Percentiles rank a stretch among this genome's conserved stretches.
Evolutionary conservation across 2,797 vertebrate genomes (phyloP).

Genomic region (Pangasius larnaudii): DNA sequence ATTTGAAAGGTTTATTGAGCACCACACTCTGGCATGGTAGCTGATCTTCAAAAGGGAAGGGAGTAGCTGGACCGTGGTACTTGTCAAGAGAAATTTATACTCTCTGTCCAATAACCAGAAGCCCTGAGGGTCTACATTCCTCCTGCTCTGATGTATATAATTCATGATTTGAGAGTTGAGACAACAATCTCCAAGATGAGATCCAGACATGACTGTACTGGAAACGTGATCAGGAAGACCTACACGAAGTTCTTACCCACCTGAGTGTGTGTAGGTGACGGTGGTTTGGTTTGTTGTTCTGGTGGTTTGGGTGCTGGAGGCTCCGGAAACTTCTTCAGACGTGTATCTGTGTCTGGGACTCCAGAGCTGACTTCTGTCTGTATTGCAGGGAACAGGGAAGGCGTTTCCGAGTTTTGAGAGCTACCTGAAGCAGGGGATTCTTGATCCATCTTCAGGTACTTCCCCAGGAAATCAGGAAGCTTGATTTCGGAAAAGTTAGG

Average conservation of each 20-base stretch:
- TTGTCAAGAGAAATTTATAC: background rate
- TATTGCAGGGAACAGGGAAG: slow-evolving; percentile 49
- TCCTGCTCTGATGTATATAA: slow-evolving; percentile 26
- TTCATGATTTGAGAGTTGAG: slow-evolving; percentile 15
- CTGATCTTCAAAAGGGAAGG: background rate
- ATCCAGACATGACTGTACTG: background rate
- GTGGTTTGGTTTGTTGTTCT: slow-evolving; percentile 57
- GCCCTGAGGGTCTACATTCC: slow-evolving; percentile 42
- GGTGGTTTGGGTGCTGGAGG: slow-evolving; percentile 61
- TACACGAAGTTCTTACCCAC: slow-evolving; percentile 70
- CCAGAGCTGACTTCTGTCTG: slow-evolving; percentile 49
- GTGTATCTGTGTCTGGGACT: slow-evolving; percentile 59
- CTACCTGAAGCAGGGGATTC: slow-evolving; percentile 54
- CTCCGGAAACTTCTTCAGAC: slow-evolving; percentile 47
- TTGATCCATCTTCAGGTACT: slow-evolving; percentile 74
- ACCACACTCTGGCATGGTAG: background rate
- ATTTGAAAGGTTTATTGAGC: background rate
- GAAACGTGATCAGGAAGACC: background rate
- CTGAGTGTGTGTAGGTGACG: slow-evolving; percentile 56
- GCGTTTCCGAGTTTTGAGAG: slow-evolving; percentile 50
- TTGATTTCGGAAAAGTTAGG: slow-evolving; percentile 74
- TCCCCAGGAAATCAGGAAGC: slow-evolving; percentile 80
- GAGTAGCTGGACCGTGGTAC: background rate
- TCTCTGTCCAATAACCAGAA: slow-evolving; percentile 12
- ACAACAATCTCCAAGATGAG: slow-evolving; percentile 5